Conservation (phyloP, 2,797 vertebrate species). For the Pampus argenteus region DNA sequence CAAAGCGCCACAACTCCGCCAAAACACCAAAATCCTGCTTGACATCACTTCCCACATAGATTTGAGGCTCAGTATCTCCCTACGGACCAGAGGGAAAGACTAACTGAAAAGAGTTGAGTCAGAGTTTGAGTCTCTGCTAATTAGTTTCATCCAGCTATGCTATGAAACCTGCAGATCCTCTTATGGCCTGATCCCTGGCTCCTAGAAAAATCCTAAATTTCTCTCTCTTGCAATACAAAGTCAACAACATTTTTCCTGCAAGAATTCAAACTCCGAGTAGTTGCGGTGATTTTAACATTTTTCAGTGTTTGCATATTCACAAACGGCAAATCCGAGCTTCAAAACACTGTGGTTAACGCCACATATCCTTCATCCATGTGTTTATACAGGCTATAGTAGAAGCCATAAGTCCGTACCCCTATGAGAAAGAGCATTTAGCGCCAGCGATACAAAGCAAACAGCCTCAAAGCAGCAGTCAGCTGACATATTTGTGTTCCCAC, state of each 20-base stretch:
- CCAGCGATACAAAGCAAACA: conserved; percentile 29
- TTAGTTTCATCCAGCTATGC: conserved; percentile 2
- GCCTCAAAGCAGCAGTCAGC: conserved; percentile 52
- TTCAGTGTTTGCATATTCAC: conserved; percentile 27
- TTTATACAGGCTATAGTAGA: conserved; percentile 34
- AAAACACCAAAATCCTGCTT: conserved; percentile 8
- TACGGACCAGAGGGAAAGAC: background rate
- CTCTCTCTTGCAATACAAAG: conserved; percentile 52
- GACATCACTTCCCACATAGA: conserved; percentile 1
- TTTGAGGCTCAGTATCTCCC: conserved; percentile 20
- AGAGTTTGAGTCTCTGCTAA: background rate
- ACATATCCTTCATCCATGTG: conserved; percentile 35
- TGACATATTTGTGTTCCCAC: conserved; percentile 77
- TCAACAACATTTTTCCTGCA: conserved; percentile 60
- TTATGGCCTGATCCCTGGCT: conserved; percentile 28
- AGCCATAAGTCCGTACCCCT: conserved; percentile 6
- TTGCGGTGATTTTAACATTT: conserved; percentile 40
- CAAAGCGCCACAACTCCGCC: conserved; percentile 40
- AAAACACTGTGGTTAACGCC: conserved; percentile 36
- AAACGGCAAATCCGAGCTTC: conserved; percentile 27
- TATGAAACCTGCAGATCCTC: conserved; percentile 31
- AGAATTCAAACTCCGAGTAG: conserved; percentile 50
- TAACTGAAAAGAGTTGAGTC: conserved; percentile 26
- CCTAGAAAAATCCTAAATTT: conserved; percentile 57
- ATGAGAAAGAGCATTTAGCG: conserved; percentile 31